Conservation (phyloP, 2,113 vertebrate genomes). For the Perognathus longimembris region DNA sequence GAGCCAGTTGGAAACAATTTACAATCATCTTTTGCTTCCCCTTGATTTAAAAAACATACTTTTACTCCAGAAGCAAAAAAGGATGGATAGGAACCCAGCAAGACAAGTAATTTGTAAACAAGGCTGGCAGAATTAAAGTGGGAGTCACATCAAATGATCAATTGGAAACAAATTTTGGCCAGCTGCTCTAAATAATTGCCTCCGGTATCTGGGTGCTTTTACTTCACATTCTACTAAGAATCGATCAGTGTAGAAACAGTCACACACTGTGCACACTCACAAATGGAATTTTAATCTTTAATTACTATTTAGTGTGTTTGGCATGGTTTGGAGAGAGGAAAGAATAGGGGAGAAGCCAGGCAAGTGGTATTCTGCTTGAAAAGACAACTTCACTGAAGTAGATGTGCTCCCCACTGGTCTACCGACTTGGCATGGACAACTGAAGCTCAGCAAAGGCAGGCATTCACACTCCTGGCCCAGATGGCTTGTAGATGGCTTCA, state of each 20-base stretch:
- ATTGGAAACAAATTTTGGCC: conserved; percentile 81
- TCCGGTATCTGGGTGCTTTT: conserved; percentile 80
- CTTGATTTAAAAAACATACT: conserved; percentile 65
- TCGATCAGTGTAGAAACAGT: conserved; percentile 72
- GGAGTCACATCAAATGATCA: conserved; percentile 83
- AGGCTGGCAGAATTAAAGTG: conserved; percentile 67
- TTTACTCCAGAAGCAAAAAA: conserved; percentile 74
- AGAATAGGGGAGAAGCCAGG: conserved; percentile 32
- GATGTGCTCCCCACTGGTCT: neutral
- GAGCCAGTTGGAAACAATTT: no score
- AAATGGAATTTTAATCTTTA: conserved; percentile 86
- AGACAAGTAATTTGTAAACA: neutral
- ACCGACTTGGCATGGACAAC: neutral
- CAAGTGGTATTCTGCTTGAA: conserved; percentile 38
- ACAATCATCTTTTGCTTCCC: conserved; percentile 46
- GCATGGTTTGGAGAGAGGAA: conserved; percentile 68
- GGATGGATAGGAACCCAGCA: neutral
- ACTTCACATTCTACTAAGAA: conserved; percentile 77
- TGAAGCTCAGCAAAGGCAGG: neutral
- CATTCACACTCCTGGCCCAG: neutral
- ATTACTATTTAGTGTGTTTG: conserved; percentile 79
- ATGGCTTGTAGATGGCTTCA: neutral
- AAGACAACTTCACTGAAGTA: conserved; percentile 45
- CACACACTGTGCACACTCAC: conserved; percentile 77
- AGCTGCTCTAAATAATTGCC: conserved; percentile 82